Evolutionary conservation across 2,797 vertebrate species (phyloP), one percentile per base, ranked within the genome.

Genomic region (Sebastes oblongus): DNA sequence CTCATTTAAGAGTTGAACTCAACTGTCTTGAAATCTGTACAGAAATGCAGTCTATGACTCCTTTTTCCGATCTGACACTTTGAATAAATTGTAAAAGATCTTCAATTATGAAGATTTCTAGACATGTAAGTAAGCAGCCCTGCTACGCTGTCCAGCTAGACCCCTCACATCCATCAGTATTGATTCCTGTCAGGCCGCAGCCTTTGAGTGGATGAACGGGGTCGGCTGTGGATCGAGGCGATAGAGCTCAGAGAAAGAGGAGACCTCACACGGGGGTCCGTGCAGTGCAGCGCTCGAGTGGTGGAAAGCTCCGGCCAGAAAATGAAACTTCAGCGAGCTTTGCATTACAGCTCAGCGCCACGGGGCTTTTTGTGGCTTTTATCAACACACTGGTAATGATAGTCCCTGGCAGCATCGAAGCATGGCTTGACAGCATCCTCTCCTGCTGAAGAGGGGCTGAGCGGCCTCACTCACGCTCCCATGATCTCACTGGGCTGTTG

Each of bases 261-360:
- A 27, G 50, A 42, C 56, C 64, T 73, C 60, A 71, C 70, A 12
- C 71, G 30, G 29, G 52, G 60, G 36, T 64, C 67, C 32, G 65
- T 25, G 60, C 61, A 30, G 39, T 30, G 16, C 7, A 2, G 42
- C 7, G 11, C 29, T 52, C 1, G 14, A 79, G 78, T 54, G 70
- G 65, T 77, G 75, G 55, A 85, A 27, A 77, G 66, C 78, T 83
- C 69, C 22, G 72, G 50, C 50, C 50, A 27, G 32, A 79, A 86
- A 81, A 73, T 42, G 10, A 68, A 85, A 83, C 75, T 82, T 84
- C 39, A 84, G 77, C 25, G 34, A 86, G 83, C 82, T 75, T 72
- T 69, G 73, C 66, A 55, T 86, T 59, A 66, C 61, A 83, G 86
- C 65, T 83, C 84, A 88, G 69, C 36, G 88, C 83, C 88, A 80